Percentiles rank a stretch among this genome's conserved stretches.
Conservation (phyloP, 1,140 invertebrate species). For the Macrobrachium rosenbergii region DNA sequence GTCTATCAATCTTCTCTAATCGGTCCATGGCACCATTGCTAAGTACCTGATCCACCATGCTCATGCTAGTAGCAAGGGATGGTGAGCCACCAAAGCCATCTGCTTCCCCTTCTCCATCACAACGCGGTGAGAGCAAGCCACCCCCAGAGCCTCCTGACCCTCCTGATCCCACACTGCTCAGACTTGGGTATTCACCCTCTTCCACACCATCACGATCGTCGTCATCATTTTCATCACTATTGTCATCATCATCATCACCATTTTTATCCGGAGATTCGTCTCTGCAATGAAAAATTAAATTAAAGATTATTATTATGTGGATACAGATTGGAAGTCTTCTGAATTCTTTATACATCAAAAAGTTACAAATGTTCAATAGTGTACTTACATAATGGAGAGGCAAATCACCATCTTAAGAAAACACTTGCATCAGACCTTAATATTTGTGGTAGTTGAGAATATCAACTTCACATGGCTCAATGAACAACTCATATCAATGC, state of each 20-base stretch:
- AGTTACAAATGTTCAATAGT: no score
- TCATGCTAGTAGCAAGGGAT: conserved; percentile 87
- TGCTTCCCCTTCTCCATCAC: conserved; percentile 40
- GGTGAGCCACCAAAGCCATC: conserved; percentile 49
- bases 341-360: no score
- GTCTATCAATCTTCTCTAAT: conserved; percentile 86
- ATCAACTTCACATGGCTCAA: no score
- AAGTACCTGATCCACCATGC: conserved; percentile 85
- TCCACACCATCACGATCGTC: conserved; percentile 77
- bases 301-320: not conserved
- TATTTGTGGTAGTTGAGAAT: no score
- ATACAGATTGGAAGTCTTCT: no score
- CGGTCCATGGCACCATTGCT: conserved; percentile 87
- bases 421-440: no score
- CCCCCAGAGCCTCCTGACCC: conserved; percentile 62
- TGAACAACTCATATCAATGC: no score
- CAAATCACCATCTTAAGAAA: no score
- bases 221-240: conserved; percentile 74
- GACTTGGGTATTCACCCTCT: conserved; percentile 81
- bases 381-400: no score
- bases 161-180: conserved; percentile 66
- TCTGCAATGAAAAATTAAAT: conserved; percentile 44
- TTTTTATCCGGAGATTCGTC: conserved; percentile 66
- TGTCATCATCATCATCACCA: conserved; percentile 64
- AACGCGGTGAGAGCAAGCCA: conserved; percentile 55